These are phyloP conservation scores for Eunapius fragilis DNA, from an alignment of 37 sponge, comb jelly and placozoan genomes.

Conservation along the genomic window DNA sequence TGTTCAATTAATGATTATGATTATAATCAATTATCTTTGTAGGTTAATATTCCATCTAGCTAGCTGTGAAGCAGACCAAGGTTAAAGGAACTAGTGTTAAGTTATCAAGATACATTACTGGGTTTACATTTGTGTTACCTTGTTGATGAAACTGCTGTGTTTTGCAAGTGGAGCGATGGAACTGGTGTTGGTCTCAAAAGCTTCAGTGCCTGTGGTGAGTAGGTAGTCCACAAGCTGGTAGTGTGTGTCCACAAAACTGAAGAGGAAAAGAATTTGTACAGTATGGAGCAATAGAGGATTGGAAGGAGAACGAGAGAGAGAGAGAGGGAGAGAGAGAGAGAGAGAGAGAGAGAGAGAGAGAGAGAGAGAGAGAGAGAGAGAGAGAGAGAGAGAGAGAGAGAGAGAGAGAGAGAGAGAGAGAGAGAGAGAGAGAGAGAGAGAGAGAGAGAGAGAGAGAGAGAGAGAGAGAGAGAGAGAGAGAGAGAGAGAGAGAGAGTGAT, in stretches of 20 bases:
- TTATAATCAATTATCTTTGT: too few species aligned
- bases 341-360: background rate
- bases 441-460: slow-evolving; percentile 19
- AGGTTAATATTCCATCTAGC: too few species aligned
- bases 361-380: background rate
- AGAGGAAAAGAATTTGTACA: background rate
- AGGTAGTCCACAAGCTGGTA: slow-evolving; percentile 76
- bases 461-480: slow-evolving; percentile 12
- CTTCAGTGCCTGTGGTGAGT: slow-evolving; percentile 69
- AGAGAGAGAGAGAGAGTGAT: background rate
- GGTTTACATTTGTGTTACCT: slow-evolving; percentile 41
- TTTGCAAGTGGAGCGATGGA: slow-evolving; percentile 78
- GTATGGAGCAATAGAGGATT: background rate
- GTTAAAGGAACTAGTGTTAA: too few species aligned
- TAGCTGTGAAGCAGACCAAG: too few species aligned
- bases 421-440: background rate
- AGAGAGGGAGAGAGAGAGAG: slow-evolving; percentile 1
- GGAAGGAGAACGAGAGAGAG: background rate
- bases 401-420: slow-evolving; percentile 1
- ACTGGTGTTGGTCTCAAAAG: slow-evolving; percentile 55
- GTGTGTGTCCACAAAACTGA: slow-evolving; percentile 74
- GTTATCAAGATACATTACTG: background rate
- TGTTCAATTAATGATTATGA: too few species aligned
- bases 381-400: slow-evolving; percentile 21
- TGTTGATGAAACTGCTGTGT: slow-evolving; percentile 69